Base-by-base conservation (phyloP, 2,797 vertebrate genomes). In the Coendou prehensilis region DNA sequence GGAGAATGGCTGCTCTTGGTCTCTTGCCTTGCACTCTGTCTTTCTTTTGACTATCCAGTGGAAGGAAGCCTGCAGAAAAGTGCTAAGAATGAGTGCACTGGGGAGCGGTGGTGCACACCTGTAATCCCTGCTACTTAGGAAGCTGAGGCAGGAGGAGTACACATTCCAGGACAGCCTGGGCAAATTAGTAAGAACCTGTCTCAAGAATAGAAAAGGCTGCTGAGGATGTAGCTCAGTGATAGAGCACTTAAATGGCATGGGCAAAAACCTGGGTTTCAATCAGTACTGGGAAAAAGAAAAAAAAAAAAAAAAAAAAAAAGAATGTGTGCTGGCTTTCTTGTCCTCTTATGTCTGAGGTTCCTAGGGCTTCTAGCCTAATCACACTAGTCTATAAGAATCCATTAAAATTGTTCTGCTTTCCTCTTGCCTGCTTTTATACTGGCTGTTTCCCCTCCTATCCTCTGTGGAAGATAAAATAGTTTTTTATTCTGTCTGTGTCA, bases 11-110 rank as follows among this genome's bases (percentile, higher is more conserved):
- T 30, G 3, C 7, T 54, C 22, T 22, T 1, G 6, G 2, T 63
- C 37, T 84, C 47, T 28, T 50, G 17, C n/a, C 18, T 5, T 50
- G 22, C 6, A 37, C 50, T 37, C 15, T 5, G 0, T 50, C 57
- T 87, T 57, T 71, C 67, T 76, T 37, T 5, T 13, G 20, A 87
- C 20, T 20, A 6, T 28, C 54, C 30, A 20, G 47, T 37, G 22
- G 54, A 89, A 87, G 14, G 85, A 78, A 87, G 14, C 23, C 37
- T 30, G 6, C 59, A 57, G 94, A 73, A 64, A 64, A 56, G 41
- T 57, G 28, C 64, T 33, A 73, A 22, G 11, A 76, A 45, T 81
- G 3, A 87, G 15, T n/a, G 11, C 13, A 71, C 26, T 8, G 2
- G 76, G 76, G 22, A 8, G 2, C 22, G 17, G 50, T 79, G 14